Evolutionary conservation across 2,113 vertebrate genomes (phyloP).

Genomic region (Chamaea fasciata): DNA sequence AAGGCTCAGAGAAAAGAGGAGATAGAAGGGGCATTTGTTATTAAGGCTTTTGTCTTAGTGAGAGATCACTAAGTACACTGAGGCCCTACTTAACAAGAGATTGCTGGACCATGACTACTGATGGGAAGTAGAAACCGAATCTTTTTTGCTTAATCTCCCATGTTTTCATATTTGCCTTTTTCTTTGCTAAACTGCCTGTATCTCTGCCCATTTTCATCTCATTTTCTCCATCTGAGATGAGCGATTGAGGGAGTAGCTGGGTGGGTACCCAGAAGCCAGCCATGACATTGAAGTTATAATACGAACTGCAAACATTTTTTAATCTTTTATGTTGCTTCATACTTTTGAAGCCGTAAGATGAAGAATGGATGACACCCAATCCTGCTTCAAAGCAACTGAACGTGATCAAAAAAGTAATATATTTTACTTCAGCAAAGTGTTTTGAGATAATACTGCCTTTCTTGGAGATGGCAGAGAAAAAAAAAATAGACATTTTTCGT

Average conservation of each 20-base stretch:
- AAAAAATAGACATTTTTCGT: background rate
- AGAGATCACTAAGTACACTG: background rate
- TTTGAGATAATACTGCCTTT: background rate
- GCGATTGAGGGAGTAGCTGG: rapidly evolving
- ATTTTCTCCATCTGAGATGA: background rate
- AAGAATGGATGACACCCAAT: background rate
- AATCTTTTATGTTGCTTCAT: background rate
- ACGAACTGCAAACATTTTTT: background rate
- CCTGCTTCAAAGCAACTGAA: background rate
- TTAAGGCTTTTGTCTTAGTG: background rate
- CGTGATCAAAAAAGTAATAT: background rate
- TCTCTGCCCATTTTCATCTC: background rate
- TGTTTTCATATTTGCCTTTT: background rate
- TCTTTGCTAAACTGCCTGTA: background rate
- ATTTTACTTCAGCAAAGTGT: background rate
- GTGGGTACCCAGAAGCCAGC: background rate
- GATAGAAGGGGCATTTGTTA: background rate
- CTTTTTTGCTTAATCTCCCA: background rate
- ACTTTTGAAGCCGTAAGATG: background rate
- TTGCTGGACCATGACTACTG: background rate
- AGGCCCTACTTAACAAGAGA: background rate
- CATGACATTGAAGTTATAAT: background rate
- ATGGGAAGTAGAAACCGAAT: background rate
- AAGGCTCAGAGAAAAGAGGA: background rate
- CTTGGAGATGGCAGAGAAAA: background rate